Evolutionary conservation across 2,113 vertebrate species (phyloP).

Genomic region (Panthera uncia): DNA sequence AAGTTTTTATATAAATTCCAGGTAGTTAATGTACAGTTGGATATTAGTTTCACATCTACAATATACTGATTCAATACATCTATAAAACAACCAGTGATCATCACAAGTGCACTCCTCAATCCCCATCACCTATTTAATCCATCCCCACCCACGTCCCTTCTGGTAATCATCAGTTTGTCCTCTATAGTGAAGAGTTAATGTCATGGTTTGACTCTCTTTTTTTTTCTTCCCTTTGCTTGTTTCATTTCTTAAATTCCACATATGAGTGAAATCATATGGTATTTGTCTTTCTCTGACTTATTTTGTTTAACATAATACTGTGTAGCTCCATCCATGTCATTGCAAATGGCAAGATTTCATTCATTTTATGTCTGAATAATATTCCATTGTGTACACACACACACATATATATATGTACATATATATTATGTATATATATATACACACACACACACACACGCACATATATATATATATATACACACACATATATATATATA

Average conservation of each 20-base stretch:
- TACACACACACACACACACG: rapidly evolving
- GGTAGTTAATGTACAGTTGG: not conserved
- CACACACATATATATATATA: no score
- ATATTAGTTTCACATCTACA: not conserved
- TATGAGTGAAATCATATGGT: not conserved
- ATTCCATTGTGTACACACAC: not conserved
- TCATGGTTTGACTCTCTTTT: not conserved
- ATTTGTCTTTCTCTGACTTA: not conserved
- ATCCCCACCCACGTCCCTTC: not conserved
- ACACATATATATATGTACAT: no score
- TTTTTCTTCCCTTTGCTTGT: not conserved
- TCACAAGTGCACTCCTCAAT: not conserved
- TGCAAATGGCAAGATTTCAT: not conserved
- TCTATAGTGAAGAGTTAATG: not conserved
- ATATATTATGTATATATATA: no score
- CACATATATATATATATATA: no score
- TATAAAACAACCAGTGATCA: not conserved
- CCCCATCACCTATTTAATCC: not conserved
- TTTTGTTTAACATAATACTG: not conserved
- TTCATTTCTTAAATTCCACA: not conserved
- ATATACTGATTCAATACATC: not conserved
- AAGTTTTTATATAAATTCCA: not conserved
- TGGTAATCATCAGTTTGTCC: not conserved
- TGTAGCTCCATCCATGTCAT: not conserved
- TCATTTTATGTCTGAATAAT: not conserved